Evolutionary conservation across 1,140 invertebrate genomes (phyloP), one percentile per base, ranked within the genome.

Genomic region (Halesus radiatus): DNA sequence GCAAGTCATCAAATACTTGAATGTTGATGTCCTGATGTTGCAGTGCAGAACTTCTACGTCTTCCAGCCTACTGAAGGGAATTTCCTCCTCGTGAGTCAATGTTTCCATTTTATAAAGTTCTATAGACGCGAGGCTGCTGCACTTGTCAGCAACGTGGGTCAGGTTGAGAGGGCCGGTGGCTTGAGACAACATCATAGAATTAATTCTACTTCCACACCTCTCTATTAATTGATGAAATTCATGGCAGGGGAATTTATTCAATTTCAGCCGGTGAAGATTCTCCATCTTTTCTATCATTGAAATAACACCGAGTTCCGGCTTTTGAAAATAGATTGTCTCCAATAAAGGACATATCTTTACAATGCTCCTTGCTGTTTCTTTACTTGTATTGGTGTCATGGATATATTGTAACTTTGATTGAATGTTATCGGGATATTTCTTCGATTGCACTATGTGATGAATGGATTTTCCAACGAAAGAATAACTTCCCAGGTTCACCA

Each of bases 41-140:
- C 92, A 92, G 81, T 92, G 91, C 26, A 92, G 88, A 37, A 94
- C 91, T 85, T 93, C 92, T 29, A 93, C 86, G 52, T 92, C 90
- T 80, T 92, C 90, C 68, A 94, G 87, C 82, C 89, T 89, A 82
- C 90, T 89, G 85, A 93, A 93, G 16, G 89, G 91, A 23, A 89
- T 87, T 77, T 92, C 90, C 54, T 88, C 87, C 84, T 91, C 88
- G 75, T 92, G 90, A 0, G 90, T 91, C 0, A 91, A 86, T 20
- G 91, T 89, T 74, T 91, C 91, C 82, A 92, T 89, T 85, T 92
- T 91, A 83, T 90, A 93, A 81, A 91, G 92, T 82, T 93, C 92
- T 26, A 93, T 83, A 81, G 90, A 91, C 70, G 89, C 86, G 15
- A 93, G 84, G 78, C 90, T 88, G 3, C 90, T 88, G 78, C 91